Percentiles rank a stretch among this genome's conserved stretches.
phyloP scores from a whole-genome alignment of 2,113 vertebrate species.

The Syngnathus scovelli region DNA sequence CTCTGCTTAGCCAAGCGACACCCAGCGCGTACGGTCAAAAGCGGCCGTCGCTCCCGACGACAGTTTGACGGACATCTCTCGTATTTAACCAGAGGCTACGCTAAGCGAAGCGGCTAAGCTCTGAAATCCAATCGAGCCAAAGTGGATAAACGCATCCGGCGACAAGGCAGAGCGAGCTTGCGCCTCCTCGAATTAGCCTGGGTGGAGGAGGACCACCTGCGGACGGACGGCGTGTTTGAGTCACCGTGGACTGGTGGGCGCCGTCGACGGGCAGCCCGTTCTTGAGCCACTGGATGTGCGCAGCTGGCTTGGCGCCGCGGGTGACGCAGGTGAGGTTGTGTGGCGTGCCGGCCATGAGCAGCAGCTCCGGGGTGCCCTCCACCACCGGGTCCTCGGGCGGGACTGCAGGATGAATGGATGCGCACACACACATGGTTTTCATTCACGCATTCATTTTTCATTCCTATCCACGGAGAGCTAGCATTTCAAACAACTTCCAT shows the following conservation, averaged over 20 bases:
- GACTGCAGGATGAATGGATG: conserved; percentile 47
- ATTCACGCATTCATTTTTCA: neutral
- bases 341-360: conserved; percentile 79
- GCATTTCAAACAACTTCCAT: neutral
- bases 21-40: no score
- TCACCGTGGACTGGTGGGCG: conserved; percentile 81
- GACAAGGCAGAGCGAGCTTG: no score
- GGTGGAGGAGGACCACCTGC: neutral
- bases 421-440: neutral
- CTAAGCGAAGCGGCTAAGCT: no score
- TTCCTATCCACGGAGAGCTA: neutral
- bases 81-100: no score
- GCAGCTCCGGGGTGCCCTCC: conserved; percentile 80
- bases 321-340: conserved; percentile 89
- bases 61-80: no score
- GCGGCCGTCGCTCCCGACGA: no score
- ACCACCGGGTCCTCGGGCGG: conserved; percentile 88
- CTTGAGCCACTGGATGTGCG: conserved; percentile 85
- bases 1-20: neutral
- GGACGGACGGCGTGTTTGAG: conserved; percentile 28
- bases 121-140: no score
- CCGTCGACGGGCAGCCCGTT: conserved; percentile 80
- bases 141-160: no score
- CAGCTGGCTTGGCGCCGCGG: conserved; percentile 84
- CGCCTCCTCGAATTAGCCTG: neutral